phyloP scores from a whole-genome alignment of 2,113 vertebrate genomes.

The Pterocles burchelli region DNA sequence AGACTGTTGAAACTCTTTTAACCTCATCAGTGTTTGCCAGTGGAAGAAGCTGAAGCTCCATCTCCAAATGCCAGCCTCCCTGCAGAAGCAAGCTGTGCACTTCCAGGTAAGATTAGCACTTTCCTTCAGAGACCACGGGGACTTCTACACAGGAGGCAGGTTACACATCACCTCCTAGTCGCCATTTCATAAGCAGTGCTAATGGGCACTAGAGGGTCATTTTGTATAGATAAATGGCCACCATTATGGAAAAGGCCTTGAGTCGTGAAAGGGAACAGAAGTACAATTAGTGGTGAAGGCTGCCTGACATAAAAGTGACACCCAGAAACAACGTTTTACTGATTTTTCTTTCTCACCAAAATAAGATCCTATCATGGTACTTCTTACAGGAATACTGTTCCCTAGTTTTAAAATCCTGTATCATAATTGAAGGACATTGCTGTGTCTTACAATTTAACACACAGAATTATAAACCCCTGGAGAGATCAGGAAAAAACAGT shows the following conservation, averaged over 20 bases:
- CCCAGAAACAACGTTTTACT: background rate
- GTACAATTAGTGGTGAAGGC: background rate
- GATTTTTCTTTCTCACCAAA: background rate
- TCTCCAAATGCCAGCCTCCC: background rate
- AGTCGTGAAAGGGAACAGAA: background rate
- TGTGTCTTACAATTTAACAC: conserved; percentile 37
- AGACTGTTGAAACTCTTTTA: background rate
- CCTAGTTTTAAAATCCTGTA: background rate
- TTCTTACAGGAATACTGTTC: background rate
- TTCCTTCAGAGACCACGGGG: background rate
- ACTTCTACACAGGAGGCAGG: background rate
- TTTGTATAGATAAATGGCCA: background rate
- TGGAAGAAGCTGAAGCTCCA: background rate
- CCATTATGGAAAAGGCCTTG: background rate
- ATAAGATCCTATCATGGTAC: background rate
- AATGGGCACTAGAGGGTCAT: background rate
- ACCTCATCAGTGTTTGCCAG: background rate
- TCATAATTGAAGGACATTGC: conserved; percentile 17
- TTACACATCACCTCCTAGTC: background rate
- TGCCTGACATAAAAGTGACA: background rate
- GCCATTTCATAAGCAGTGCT: background rate
- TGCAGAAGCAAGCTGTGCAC: background rate
- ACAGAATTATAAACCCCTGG: conserved; percentile 45
- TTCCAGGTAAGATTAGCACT: background rate
- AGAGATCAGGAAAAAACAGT: conserved; percentile 56